Base-by-base conservation (phyloP, 2,888 invertebrate genomes). In the Parnassius smintheus region DNA sequence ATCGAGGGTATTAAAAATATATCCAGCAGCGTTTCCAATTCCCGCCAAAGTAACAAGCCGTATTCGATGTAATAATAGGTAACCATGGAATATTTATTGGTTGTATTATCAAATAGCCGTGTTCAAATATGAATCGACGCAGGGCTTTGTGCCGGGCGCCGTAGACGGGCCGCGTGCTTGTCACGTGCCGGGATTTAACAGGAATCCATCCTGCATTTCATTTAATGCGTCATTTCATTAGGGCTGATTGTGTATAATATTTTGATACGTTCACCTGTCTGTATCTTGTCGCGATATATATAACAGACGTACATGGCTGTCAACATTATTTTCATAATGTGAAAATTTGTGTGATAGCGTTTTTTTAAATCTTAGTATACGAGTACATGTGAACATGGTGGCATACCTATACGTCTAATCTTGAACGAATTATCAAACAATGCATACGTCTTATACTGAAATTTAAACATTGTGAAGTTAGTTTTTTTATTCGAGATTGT, bases 151-250 rank as follows among this genome's bases (percentile, higher is more conserved):
- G 46, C 49, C 56, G 56, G 46, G 63, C 52, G 12, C 46, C 46
- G 46, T 46, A n/a, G 46, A 53, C 53, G 56, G 13, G 65, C 53
- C 75, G 69, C 71, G 71, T 67, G 76, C 8, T 68, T 2, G 70
- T 2, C 76, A 66, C 75, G 78, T 74, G 77, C 46, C 73, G 13
- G 68, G 71, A 70, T 76, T 77, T 77, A 76, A 71, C 70, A 46
- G 70, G 73, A 70, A 65, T 64, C 68, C 62, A 65, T 68, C 65
- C 63, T 56, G 55, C 61, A 67, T 49, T 70, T 70, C 68, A 71
- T 64, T 69, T 63, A 61, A 57, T 60, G 59, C 67, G 56, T 63
- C 68, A 65, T 65, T 61, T 52, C 53, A 56, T 59, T 53, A 53
- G 61, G 58, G 53, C 42, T 44, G 60, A 58, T 58, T 45, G 25